A percentile compares a stretch with the other conserved stretches of the same genome.
Conservation (phyloP, 2,888 invertebrate genomes). For the Mesorhabditis sp. region DNA sequence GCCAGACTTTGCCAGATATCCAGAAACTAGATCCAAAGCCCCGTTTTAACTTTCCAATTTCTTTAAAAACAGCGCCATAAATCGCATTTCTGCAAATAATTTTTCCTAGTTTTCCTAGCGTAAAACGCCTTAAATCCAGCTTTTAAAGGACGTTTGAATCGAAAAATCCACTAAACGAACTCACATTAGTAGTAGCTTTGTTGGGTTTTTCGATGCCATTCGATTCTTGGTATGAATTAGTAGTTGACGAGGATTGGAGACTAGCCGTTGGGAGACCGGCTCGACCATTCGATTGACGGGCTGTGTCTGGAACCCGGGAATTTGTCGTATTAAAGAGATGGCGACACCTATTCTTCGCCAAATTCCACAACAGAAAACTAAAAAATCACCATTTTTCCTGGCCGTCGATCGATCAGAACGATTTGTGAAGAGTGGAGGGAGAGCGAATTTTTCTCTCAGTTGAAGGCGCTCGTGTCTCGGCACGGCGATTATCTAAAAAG, state of each 20-base stretch:
- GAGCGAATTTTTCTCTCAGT: slow-evolving; percentile 16
- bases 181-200: background rate
- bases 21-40: too few species aligned
- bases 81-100: background rate
- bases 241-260: background rate
- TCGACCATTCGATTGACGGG: slow-evolving; percentile 2
- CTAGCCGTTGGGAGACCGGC: background rate
- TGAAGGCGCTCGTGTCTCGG: slow-evolving; percentile 45
- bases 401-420: background rate
- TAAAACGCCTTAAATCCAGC: too few species aligned
- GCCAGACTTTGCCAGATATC: too few species aligned
- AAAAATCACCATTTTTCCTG: background rate
- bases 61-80: background rate
- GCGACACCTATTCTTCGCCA: background rate
- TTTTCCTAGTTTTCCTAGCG: background rate
- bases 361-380: background rate
- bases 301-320: background rate
- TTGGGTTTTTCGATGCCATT: background rate
- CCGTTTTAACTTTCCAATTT: too few species aligned
- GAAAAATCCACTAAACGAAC: too few species aligned
- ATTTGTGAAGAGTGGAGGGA: slow-evolving; percentile 23
- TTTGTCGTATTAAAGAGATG: background rate
- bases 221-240: background rate
- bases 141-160: too few species aligned
- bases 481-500: slow-evolving; percentile 42